Percentiles rank a stretch among this genome's conserved stretches.
These are phyloP conservation scores for Seladonia tumulorum DNA, from an alignment of 2,888 invertebrate genomes.

Conservation along the genomic window DNA sequence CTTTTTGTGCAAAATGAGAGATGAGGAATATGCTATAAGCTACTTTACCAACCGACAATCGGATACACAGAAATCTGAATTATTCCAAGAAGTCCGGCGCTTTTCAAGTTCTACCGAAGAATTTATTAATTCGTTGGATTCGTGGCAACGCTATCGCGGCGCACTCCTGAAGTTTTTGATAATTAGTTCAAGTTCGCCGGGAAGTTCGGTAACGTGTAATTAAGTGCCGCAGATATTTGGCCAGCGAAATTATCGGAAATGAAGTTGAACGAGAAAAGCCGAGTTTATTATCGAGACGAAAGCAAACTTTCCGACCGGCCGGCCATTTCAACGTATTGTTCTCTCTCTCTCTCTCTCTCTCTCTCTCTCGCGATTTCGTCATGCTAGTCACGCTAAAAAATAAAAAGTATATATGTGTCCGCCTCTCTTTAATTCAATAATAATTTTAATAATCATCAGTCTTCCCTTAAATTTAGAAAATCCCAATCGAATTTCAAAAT, in stretches of 20 bases:
- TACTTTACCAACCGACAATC: neutral
- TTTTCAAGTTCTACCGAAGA: conserved; percentile 27
- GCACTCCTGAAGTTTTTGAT: conserved; percentile 46
- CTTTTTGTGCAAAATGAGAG: neutral
- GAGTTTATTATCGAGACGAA: conserved; percentile 46
- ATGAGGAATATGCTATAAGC: neutral
- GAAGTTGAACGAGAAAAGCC: conserved; percentile 43
- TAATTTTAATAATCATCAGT: neutral
- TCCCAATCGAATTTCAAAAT: neutral
- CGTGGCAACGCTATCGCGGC: conserved; percentile 20
- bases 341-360: neutral
- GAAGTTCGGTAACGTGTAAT: conserved; percentile 52
- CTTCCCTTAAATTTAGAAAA: neutral
- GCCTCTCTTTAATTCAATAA: neutral
- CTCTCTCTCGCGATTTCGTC: too few relatives aligned
- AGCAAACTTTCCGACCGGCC: conserved; percentile 41
- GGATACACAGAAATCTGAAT: conserved; percentile 3
- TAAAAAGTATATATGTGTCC: neutral
- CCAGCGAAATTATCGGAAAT: conserved; percentile 51
- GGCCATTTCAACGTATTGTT: conserved; percentile 12
- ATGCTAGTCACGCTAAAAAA: neutral
- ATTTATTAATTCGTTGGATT: conserved; percentile 43
- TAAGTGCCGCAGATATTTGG: conserved; percentile 52
- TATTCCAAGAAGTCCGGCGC: neutral
- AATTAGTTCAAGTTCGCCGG: conserved; percentile 44